Evolutionary conservation across 2,797 vertebrate genomes (phyloP).

Genomic region (Eurystomus glaucurus): DNA sequence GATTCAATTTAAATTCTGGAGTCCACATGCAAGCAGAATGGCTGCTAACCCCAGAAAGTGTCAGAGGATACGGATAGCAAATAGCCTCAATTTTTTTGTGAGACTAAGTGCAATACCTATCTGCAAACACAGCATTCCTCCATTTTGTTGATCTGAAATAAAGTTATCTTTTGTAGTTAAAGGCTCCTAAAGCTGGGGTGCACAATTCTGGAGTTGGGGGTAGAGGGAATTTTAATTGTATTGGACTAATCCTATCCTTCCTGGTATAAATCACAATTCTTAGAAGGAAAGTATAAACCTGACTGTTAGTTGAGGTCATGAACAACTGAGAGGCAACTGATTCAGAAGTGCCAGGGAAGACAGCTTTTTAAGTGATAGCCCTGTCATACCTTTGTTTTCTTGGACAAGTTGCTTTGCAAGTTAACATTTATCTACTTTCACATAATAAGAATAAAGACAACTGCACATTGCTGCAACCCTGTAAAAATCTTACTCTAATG

Average conservation of each 20-base stretch:
- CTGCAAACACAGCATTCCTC: background rate
- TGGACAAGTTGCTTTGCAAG: background rate
- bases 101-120: background rate
- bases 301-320: background rate
- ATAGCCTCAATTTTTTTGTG: background rate
- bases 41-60: background rate
- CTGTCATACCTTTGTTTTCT: background rate
- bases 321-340: background rate
- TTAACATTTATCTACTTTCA: background rate
- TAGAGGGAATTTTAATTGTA: background rate
- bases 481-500: background rate
- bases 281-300: background rate
- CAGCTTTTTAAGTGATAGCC: background rate
- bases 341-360: background rate
- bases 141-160: background rate
- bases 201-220: background rate
- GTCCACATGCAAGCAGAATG: background rate
- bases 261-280: background rate
- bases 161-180: background rate
- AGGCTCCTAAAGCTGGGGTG: background rate
- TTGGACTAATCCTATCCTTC: background rate
- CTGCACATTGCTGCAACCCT: background rate
- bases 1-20: background rate
- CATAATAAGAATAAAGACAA: background rate
- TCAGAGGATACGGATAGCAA: background rate